Base-by-base conservation (phyloP, 2,797 vertebrate species). In the Glossophaga mutica region DNA sequence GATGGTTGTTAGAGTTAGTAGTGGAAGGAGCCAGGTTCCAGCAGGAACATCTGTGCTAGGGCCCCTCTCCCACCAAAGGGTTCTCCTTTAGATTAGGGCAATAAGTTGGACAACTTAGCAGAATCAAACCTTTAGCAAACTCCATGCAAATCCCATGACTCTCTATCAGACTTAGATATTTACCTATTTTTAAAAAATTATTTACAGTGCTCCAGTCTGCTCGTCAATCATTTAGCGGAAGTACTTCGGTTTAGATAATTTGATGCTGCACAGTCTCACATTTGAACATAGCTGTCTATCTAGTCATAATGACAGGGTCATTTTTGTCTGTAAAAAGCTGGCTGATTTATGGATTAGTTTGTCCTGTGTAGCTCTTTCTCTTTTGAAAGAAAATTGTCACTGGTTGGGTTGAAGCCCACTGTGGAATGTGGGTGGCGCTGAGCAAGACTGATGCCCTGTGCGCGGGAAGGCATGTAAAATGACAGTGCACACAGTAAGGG, bases 221-320 rank as follows among this genome's bases (percentile, higher is more conserved):
- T 42, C 37, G 9, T 65, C 24, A 85, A 89, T 94, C 95, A 70
- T 81, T 96, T 77, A 97, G 94, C 48, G 46, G 93, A 96, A 12
- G 95, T 62, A 29, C 91, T 90, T 96, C 46, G 79, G 90, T 95
- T 97, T 95, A 94, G 29, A 59, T 88, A 93, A 96, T 95, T 87
- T 1, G 55, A 9, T 82, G 94, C 46, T 70, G 67, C 70, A 89
- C 52, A 87, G 77, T 79, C 82, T 91, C 74, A 87, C 88, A 91
- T 62, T 86, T 94, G 96, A 97, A 97, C 94, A 97, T 78, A 87
- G 95, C 93, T 94, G 81, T 93, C 94, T 97, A 95, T 86, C 37
- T n/a, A 24, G 6, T 74, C 24, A 1, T 24, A 87, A 90, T 29
- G 59, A 39, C 59, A 87, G 74, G 95, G 21, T 78, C 84, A 83